Conservation (phyloP, 2,888 invertebrate genomes). For the Drosophila meridiana region DNA sequence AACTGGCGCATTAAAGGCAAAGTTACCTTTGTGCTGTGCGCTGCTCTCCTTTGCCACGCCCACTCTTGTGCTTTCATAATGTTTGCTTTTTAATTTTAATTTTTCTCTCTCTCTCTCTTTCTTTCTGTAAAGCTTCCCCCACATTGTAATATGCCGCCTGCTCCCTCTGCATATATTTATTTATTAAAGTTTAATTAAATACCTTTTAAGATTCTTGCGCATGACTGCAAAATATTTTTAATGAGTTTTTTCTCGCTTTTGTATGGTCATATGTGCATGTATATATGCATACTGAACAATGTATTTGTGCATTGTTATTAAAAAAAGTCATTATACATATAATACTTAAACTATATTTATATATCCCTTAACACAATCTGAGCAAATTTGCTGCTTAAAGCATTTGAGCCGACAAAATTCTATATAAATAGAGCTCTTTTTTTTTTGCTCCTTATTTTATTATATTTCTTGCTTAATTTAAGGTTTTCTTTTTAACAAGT, state of each 20-base stretch:
- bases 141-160: conserved; percentile 43
- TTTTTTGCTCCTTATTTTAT: conserved; percentile 2
- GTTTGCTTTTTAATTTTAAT: conserved; percentile 52
- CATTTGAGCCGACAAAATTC: conserved; percentile 10
- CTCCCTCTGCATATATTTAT: conserved; percentile 49
- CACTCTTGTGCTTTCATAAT: conserved; percentile 37
- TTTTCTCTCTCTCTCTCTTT: conserved; percentile 4
- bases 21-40: conserved; percentile 24
- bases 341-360: conserved; percentile 2
- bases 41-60: conserved; percentile 6
- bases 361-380: background rate
- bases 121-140: conserved; percentile 8
- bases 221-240: conserved; percentile 74
- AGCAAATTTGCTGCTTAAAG: background rate
- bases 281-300: conserved; percentile 31
- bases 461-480: conserved; percentile 29
- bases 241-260: conserved; percentile 72
- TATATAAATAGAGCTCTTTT: background rate
- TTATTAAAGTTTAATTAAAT: conserved; percentile 79
- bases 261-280: background rate
- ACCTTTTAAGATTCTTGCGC: conserved; percentile 73
- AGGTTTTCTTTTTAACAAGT: conserved; percentile 27
- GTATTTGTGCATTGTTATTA: conserved; percentile 17
- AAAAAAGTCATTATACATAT: conserved; percentile 38
- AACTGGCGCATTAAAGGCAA: conserved; percentile 71